Base-by-base conservation (phyloP, 1,140 invertebrate genomes). In the Fopius arisanus region DNA sequence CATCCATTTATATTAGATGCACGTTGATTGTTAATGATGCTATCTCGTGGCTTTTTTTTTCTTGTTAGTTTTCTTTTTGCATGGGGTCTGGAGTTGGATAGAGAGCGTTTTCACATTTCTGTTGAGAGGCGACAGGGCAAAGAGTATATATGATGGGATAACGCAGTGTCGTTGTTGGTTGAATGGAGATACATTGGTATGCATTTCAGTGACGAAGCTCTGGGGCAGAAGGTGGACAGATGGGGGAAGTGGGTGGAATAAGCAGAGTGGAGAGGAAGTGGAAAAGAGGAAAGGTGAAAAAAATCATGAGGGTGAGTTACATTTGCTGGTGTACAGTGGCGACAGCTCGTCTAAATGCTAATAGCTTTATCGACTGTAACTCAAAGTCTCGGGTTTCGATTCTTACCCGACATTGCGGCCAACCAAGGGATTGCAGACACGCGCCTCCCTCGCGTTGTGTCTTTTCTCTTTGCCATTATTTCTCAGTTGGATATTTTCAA, bases 341-440 rank as follows among this genome's bases (percentile, higher is more conserved):
- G 86, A 88, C 86, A 88, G 85, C 86, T 87, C 86, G 85, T 88
- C 86, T 88, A 88, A 87, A 88, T 88, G 87, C 87, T 88, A 88
- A 88, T 88, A 86, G 85, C 83, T 84, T 86, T 86, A 87, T 87
- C 85, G 86, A 86, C 81, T 83, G 79, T 78, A 82, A 81, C 78
- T 83, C 79, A 80, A 83, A 82, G 79, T 83, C 77, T 78, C 73
- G 77, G 78, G 78, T 84, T 81, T 82, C 80, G 80, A 83, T 82
- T 81, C 80, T 80, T 78, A 74, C 29, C 33, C 59, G n/a, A 16
- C 65, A 33, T 2, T 66, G 43, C 48, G 29, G 23, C 26, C 78
- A 48, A 48, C 79, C 80, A 79, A 79, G 80, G 80, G 77, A 78
- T 83, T 78, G 12, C 28, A 51, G 43, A 70, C 43, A 54, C 43